Evolutionary conservation across 2,797 vertebrate genomes (phyloP), one percentile per base, ranked within the genome.

Genomic region (Crenuchus spilurus): DNA sequence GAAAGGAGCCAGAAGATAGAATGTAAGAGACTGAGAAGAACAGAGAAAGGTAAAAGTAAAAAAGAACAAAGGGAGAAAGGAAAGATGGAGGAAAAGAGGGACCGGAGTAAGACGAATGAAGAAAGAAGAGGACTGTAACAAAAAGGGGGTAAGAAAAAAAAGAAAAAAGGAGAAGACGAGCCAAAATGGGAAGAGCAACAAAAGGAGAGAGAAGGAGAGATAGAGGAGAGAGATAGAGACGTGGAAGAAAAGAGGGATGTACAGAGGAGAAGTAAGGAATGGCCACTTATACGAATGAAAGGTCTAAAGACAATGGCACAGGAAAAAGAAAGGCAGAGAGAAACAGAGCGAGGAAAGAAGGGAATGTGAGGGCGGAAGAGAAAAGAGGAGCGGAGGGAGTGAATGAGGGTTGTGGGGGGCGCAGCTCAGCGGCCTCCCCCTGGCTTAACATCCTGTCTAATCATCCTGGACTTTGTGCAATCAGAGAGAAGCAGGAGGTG

Each of bases 381-480:
- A 69, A 55, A 63, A 37, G 58, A 39, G 55, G 52, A 65, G 72
- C 49, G 31, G 73, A 62, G 67, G 63, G 70, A 70, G 72, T 73
- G 66, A 78, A 57, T 14, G 46, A 54, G 64, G 57, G 69, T 11
- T 0, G 0, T 9, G 31, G 28, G 72, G 72, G 66, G 63, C 69
- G 31, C 70, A 72, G 55, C 75, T 74, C 63, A 57, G 67, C 16
- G 72, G 58, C 81, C n/a, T 80, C 79, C 82, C 81, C 70, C 60
- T 74, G 79, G 82, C 62, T 81, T 78, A 77, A 78, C 77, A 81
- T 82, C 79, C 81, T 79, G 75, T 82, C 76, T 80, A 85, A 86
- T 86, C 85, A 84, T 82, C 77, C 80, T 74, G 79, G 82, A 82
- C 77, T 77, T n/a, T 79, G 83, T 78, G 80, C 82, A 84, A 84